Evolutionary conservation across 2,888 invertebrate genomes (phyloP).

Genomic region (Parapristionchus giblindavisi): DNA sequence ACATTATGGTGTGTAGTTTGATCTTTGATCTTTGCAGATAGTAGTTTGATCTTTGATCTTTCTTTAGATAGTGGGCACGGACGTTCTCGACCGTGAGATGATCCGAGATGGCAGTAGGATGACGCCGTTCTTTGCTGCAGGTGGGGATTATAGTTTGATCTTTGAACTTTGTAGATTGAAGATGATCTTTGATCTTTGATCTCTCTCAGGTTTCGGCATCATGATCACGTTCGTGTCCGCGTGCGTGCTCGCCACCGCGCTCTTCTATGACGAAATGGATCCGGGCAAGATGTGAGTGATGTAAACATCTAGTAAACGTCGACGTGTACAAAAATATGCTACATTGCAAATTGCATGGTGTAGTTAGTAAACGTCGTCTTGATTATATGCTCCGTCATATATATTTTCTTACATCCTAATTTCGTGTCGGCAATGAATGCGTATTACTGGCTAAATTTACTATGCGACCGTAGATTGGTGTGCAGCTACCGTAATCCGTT

Average conservation of each 20-base stretch:
- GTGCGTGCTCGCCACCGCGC: slow-evolving; percentile 58
- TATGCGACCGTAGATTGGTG: not conserved
- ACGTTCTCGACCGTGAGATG: slow-evolving; percentile 67
- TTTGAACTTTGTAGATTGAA: not conserved
- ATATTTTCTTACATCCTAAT: not conserved
- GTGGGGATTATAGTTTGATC: slow-evolving; percentile 38
- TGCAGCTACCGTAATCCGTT: too few relatives aligned
- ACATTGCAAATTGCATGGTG: too few relatives aligned
- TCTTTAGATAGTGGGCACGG: slow-evolving; percentile 61
- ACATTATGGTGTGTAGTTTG: slow-evolving; percentile 42
- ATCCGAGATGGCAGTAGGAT: slow-evolving; percentile 63
- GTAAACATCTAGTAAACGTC: not conserved
- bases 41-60: not conserved
- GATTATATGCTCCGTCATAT: not conserved
- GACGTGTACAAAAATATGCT: too few relatives aligned
- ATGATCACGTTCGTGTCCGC: slow-evolving; percentile 63
- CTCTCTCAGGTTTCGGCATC: slow-evolving; percentile 56
- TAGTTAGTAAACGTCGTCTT: too few relatives aligned
- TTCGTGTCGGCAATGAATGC: not conserved
- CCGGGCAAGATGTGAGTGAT: slow-evolving; percentile 52
- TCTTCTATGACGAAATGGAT: slow-evolving; percentile 60
- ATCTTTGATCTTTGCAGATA: not conserved
- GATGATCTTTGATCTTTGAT: slow-evolving; percentile 1
- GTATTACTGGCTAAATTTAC: not conserved
- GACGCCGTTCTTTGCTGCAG: slow-evolving; percentile 68